These are phyloP conservation scores for Diorhabda carinulata DNA, from an alignment of 1,140 invertebrate species.

Conservation along the genomic window DNA sequence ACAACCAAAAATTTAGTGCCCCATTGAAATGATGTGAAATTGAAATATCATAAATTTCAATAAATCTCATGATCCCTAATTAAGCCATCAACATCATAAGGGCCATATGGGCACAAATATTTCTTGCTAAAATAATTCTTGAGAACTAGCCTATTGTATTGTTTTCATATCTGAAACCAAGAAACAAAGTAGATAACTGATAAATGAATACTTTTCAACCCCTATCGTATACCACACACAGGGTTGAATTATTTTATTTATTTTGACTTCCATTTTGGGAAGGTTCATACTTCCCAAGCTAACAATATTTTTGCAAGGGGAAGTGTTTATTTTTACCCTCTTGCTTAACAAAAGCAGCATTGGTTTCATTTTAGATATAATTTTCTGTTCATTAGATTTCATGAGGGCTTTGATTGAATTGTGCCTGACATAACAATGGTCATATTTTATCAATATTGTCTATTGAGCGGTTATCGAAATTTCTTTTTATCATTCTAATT, in stretches of 20 bases:
- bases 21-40: neutral
- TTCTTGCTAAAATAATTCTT: constrained; percentile 11
- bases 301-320: constrained; percentile 24
- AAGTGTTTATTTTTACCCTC: constrained; percentile 23
- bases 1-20: too few species aligned
- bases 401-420: neutral
- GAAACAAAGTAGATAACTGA: constrained; percentile 4
- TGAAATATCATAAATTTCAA: constrained; percentile 15
- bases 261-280: constrained; percentile 20
- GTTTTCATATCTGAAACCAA: constrained; percentile 4
- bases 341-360: constrained; percentile 14
- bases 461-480: too few species aligned
- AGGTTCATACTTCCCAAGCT: constrained; percentile 19
- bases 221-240: constrained; percentile 13
- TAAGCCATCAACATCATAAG: constrained; percentile 7
- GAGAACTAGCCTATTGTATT: constrained; percentile 7
- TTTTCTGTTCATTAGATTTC: constrained; percentile 6
- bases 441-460: too few species aligned
- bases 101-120: constrained; percentile 14
- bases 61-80: neutral
- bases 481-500: too few species aligned
- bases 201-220: constrained; percentile 5
- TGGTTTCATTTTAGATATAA: constrained; percentile 16
- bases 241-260: constrained; percentile 26
- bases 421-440: neutral